phyloP scores from a whole-genome alignment of 1,140 invertebrate genomes.

The Caenorhabditis tropicalis region DNA sequence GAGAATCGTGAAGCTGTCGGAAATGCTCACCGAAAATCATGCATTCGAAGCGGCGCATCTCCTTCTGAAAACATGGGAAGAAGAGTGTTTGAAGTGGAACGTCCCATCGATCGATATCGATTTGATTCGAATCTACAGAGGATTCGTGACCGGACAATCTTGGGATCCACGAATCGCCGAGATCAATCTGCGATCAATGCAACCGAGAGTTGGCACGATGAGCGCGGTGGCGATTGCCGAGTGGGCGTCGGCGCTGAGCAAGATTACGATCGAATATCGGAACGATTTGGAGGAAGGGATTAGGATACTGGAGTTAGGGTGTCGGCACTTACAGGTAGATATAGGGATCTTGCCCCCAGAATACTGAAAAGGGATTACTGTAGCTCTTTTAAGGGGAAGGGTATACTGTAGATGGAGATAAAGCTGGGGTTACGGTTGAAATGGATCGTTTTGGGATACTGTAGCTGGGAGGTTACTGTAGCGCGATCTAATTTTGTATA shows the following conservation, averaged over 20 bases:
- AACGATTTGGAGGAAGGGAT: background rate
- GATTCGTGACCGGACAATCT: background rate
- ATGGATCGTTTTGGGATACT: no score
- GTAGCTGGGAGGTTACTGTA: no score
- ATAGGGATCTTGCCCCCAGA: no score
- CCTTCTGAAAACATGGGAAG: background rate
- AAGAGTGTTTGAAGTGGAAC: background rate
- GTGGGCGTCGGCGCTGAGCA: background rate
- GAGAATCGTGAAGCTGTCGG: background rate
- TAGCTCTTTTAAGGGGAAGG: no score
- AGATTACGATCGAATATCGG: constrained; percentile 31
- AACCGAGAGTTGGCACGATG: background rate
- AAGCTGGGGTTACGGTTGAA: no score
- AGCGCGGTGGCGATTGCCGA: background rate
- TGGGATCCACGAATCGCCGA: background rate
- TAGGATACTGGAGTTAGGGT: background rate
- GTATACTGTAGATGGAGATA: no score
- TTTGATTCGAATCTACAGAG: background rate
- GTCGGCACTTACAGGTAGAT: no score
- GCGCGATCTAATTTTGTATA: no score
- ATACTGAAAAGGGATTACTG: no score
- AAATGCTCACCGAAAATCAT: background rate
- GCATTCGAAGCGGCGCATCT: background rate
- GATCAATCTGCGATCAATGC: background rate
- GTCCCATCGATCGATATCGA: background rate